These are phyloP conservation scores for Psettodes erumei DNA, from an alignment of 2,113 vertebrate genomes.

Conservation along the genomic window DNA sequence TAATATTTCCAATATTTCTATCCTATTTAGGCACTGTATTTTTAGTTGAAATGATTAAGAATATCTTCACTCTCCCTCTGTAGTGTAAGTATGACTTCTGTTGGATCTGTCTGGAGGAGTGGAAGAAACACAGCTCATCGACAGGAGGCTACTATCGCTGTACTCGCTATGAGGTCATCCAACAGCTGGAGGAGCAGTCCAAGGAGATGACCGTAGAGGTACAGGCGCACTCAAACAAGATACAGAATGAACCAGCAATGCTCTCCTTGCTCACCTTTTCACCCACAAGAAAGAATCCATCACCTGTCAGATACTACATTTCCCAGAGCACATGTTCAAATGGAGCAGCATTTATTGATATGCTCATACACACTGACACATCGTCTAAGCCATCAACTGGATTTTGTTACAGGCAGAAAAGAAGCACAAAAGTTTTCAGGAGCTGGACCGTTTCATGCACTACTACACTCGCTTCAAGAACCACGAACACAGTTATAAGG, in stretches of 20 bases:
- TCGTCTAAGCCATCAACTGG: background rate
- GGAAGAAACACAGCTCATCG: constrained; percentile 95
- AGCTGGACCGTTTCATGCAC: constrained; percentile 99
- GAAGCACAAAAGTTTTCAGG: constrained; percentile 98
- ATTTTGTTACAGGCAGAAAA: constrained; percentile 90
- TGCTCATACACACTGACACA: background rate
- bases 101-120: constrained; percentile 92
- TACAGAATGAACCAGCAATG: no score
- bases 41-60: background rate
- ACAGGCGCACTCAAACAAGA: constrained; percentile 41
- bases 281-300: background rate
- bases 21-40: background rate
- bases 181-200: constrained; percentile 97
- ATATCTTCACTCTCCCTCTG: background rate
- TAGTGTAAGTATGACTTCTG: constrained; percentile 99
- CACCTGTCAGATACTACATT: background rate
- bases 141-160: constrained; percentile 99
- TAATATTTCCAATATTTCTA: background rate
- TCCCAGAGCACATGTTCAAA: background rate
- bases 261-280: constrained; percentile 5
- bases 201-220: constrained; percentile 99
- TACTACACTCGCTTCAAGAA: constrained; percentile 99
- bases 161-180: constrained; percentile 97
- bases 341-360: background rate
- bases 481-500: constrained; percentile 98